Evolutionary conservation across 2,797 vertebrate species (phyloP).

Genomic region (Orestias chungarensis): DNA sequence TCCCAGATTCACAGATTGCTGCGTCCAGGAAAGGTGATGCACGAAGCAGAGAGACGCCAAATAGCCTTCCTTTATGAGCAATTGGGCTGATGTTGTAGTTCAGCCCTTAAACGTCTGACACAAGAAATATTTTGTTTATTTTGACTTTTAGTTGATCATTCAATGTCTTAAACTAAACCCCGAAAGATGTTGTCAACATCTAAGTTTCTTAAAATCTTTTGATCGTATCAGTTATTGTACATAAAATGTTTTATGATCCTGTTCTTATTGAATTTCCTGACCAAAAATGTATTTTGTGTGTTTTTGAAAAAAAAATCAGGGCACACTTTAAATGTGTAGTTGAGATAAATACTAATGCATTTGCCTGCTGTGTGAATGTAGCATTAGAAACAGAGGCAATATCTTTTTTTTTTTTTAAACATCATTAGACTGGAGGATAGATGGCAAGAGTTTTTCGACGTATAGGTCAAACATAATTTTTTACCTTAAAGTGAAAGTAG

Average conservation of each 20-base stretch:
- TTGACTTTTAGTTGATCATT: neutral
- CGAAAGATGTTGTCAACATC: neutral
- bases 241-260: too few relatives aligned
- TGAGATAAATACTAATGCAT: too few relatives aligned
- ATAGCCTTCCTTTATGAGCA: neutral
- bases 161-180: neutral
- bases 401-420: too few relatives aligned
- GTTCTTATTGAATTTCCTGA: neutral
- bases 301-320: neutral
- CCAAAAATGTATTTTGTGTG: neutral
- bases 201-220: neutral
- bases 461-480: too few relatives aligned
- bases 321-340: neutral
- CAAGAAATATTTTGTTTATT: neutral
- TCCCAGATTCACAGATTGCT: conserved; percentile 23
- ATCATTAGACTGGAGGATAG: too few relatives aligned
- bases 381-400: too few relatives aligned
- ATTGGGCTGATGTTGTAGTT: too few relatives aligned
- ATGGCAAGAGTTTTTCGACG: too few relatives aligned
- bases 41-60: neutral
- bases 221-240: neutral
- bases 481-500: too few relatives aligned
- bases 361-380: too few relatives aligned
- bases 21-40: conserved; percentile 29
- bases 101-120: neutral